phyloP scores from a whole-genome alignment of 2,797 vertebrate genomes.

The Helarctos malayanus region DNA sequence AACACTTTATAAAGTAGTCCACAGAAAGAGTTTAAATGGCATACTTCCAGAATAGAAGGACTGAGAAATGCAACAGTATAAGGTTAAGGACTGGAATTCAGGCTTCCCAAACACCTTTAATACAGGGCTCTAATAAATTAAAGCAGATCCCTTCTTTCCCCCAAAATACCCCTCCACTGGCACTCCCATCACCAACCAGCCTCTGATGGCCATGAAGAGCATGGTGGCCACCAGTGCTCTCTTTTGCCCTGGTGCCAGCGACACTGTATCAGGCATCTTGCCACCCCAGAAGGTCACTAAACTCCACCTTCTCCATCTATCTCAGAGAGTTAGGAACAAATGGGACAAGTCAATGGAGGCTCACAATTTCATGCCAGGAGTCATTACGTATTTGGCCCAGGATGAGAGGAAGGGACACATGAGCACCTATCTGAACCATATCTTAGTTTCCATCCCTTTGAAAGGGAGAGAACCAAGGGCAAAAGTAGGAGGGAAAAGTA shows the following conservation, averaged over 20 bases:
- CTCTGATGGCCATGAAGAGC: background rate
- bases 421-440: background rate
- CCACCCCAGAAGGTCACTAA: background rate
- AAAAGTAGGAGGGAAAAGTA: background rate
- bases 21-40: slow-evolving; percentile 43
- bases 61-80: slow-evolving; percentile 26
- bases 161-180: background rate
- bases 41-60: slow-evolving; percentile 7
- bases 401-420: background rate
- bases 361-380: background rate
- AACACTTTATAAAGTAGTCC: background rate
- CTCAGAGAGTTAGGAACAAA: background rate
- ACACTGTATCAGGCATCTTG: background rate
- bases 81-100: background rate
- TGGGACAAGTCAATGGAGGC: background rate
- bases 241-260: background rate
- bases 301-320: background rate
- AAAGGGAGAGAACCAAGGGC: background rate
- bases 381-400: background rate
- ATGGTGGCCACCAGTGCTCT: background rate
- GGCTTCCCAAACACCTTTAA: background rate
- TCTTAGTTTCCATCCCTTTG: background rate
- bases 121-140: background rate
- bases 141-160: background rate
- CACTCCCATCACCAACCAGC: background rate